Conservation (phyloP, 2,888 invertebrate genomes). For the Coelopa pilipes region DNA sequence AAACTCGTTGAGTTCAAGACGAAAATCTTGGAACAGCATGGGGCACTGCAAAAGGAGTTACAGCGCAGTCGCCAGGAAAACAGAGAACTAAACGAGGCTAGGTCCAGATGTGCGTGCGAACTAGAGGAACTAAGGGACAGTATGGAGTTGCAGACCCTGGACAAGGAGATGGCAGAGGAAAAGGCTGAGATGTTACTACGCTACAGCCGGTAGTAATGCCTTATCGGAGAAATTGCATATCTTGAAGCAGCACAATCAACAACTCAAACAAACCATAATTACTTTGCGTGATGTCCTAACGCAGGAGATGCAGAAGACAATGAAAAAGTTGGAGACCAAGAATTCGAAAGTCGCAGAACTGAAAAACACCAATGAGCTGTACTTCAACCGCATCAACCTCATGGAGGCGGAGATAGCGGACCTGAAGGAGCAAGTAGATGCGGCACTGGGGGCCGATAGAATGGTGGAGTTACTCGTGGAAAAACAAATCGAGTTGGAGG, state of each 20-base stretch:
- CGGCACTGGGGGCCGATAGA: slow-evolving; percentile 96
- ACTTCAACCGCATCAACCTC: slow-evolving; percentile 79
- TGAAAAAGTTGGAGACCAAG: slow-evolving; percentile 91
- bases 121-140: slow-evolving; percentile 92
- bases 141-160: slow-evolving; percentile 95
- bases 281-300: slow-evolving; percentile 92
- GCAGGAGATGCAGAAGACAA: slow-evolving; percentile 90
- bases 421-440: slow-evolving; percentile 94
- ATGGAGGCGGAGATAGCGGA: slow-evolving; percentile 90
- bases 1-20: slow-evolving; percentile 93
- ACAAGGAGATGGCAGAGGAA: slow-evolving; percentile 99
- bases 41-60: slow-evolving; percentile 86
- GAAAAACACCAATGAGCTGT: slow-evolving; percentile 86
- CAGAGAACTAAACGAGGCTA: slow-evolving; percentile 85
- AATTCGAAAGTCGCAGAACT: slow-evolving; percentile 86
- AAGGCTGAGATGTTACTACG: slow-evolving; percentile 81
- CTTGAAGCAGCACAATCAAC: slow-evolving; percentile 91
- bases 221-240: slow-evolving; percentile 73
- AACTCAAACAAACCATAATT: slow-evolving; percentile 92
- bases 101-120: slow-evolving; percentile 88
- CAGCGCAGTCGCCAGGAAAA: slow-evolving; percentile 87
- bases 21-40: slow-evolving; percentile 91
- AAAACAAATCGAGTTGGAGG: slow-evolving; percentile 92
- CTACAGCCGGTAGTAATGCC: slow-evolving; percentile 71
- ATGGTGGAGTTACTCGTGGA: slow-evolving; percentile 97